Evolutionary conservation across 2,888 invertebrate genomes (phyloP).

Genomic region (Spodoptera picta): DNA sequence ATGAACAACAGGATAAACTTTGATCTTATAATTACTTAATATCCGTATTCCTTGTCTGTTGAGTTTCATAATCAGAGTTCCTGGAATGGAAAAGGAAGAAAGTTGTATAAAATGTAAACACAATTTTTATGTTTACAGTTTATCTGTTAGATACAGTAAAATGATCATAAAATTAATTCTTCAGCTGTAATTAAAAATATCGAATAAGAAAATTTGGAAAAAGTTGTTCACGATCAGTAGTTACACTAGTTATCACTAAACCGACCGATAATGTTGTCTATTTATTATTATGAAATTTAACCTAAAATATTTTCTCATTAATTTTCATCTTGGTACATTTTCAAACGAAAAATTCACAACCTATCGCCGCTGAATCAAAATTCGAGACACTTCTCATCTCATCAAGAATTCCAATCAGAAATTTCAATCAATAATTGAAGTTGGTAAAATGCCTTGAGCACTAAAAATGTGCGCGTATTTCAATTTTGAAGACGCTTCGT

Average conservation of each 20-base stretch:
- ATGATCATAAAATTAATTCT: too few species aligned
- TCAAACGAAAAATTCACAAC: constrained; percentile 6
- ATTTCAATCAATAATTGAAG: constrained; percentile 42
- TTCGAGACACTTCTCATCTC: constrained; percentile 37
- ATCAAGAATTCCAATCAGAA: constrained; percentile 47
- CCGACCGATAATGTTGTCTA: too few species aligned
- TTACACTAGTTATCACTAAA: too few species aligned
- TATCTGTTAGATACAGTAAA: too few species aligned
- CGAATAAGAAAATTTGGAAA: too few species aligned
- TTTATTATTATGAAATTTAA: too few species aligned
- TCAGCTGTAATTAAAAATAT: too few species aligned
- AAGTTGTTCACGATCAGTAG: too few species aligned
- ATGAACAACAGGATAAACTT: constrained; percentile 25
- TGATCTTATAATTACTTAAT: constrained; percentile 18
- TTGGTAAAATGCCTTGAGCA: constrained; percentile 21
- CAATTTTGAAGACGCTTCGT: constrained; percentile 16
- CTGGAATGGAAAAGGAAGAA: too few species aligned
- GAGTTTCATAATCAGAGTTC: constrained; percentile 2
- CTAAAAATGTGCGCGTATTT: constrained; percentile 14
- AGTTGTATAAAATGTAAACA: too few species aligned
- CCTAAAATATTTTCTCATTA: constrained; percentile 10
- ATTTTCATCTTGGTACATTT: constrained; percentile 16
- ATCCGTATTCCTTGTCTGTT: constrained; percentile 9
- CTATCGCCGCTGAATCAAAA: constrained; percentile 39
- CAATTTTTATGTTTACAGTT: too few species aligned